Evolutionary conservation across 2,888 invertebrate genomes (phyloP).

Genomic region (Alitta virens): DNA sequence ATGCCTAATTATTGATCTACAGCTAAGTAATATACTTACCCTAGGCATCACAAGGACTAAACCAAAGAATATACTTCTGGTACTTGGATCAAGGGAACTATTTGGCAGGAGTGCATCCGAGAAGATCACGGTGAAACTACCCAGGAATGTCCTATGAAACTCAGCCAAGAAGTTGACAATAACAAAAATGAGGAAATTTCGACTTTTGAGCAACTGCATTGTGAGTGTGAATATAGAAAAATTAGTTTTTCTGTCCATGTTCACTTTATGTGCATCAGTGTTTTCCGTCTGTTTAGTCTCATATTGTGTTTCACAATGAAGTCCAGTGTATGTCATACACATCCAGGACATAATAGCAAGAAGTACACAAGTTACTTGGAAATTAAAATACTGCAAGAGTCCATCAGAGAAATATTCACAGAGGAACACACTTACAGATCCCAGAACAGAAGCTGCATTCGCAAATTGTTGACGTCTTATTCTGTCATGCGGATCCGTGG

Average conservation of each 20-base stretch:
- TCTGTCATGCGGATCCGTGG: slow-evolving; percentile 43
- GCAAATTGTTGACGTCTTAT: slow-evolving; percentile 51
- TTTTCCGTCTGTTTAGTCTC: background rate
- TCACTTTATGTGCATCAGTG: background rate
- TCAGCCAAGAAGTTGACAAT: slow-evolving; percentile 44
- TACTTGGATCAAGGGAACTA: slow-evolving; percentile 30
- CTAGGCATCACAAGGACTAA: slow-evolving; percentile 30
- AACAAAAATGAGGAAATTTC: slow-evolving; percentile 47
- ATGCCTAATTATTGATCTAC: too few relatives aligned
- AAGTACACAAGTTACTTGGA: slow-evolving; percentile 44
- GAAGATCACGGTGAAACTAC: slow-evolving; percentile 42
- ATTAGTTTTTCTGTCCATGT: background rate
- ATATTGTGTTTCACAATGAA: slow-evolving; percentile 39
- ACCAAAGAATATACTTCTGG: slow-evolving; percentile 43
- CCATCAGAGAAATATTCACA: slow-evolving; percentile 45
- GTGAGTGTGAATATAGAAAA: slow-evolving; percentile 31
- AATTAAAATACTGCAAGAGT: slow-evolving; percentile 44
- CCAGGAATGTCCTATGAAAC: slow-evolving; percentile 38
- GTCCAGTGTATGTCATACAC: slow-evolving; percentile 42
- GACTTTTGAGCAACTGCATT: slow-evolving; percentile 39
- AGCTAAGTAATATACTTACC: too few relatives aligned
- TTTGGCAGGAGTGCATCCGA: slow-evolving; percentile 40
- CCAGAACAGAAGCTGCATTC: slow-evolving; percentile 39
- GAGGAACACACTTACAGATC: slow-evolving; percentile 38
- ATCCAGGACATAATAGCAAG: slow-evolving; percentile 43